A percentile compares a stretch with the other conserved stretches of the same genome.
phyloP scores from a whole-genome alignment of 2,113 vertebrate genomes.

The Oreotrochilus melanogaster region DNA sequence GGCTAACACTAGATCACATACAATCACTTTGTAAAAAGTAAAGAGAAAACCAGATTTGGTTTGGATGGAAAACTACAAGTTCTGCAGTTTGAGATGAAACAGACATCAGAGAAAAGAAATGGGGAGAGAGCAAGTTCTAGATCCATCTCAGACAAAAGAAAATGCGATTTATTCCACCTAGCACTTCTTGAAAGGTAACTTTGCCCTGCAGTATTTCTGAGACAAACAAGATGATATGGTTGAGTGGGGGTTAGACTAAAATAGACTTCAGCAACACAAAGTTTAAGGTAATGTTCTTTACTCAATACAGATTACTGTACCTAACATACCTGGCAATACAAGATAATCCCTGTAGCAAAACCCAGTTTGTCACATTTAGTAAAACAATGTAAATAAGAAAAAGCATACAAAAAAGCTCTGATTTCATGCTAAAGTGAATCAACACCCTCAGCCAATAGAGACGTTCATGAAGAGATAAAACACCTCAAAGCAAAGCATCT shows the following conservation, averaged over 20 bases:
- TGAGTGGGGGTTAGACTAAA: neutral
- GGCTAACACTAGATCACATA: neutral
- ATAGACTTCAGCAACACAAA: conserved; percentile 15
- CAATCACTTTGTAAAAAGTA: neutral
- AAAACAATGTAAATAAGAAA: conserved; percentile 55
- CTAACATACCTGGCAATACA: neutral
- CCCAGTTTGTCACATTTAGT: conserved; percentile 38
- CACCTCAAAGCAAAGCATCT: conserved; percentile 69
- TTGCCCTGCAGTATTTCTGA: neutral
- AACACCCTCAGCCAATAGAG: conserved; percentile 69
- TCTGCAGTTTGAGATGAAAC: neutral
- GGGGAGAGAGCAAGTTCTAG: neutral
- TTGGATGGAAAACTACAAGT: neutral
- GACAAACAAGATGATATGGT: neutral
- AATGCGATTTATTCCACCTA: conserved; percentile 42
- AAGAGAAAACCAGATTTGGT: neutral
- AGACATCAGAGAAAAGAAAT: neutral
- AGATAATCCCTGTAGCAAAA: conserved; percentile 49
- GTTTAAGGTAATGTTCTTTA: conserved; percentile 57
- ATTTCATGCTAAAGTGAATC: conserved; percentile 71
- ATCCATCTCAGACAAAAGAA: neutral
- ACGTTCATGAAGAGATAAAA: conserved; percentile 63
- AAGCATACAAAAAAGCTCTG: neutral
- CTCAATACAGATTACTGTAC: neutral
- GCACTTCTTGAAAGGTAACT: conserved; percentile 16